These are phyloP conservation scores for Ephestia elutella DNA, from an alignment of 1,140 invertebrate species.

Conservation along the genomic window DNA sequence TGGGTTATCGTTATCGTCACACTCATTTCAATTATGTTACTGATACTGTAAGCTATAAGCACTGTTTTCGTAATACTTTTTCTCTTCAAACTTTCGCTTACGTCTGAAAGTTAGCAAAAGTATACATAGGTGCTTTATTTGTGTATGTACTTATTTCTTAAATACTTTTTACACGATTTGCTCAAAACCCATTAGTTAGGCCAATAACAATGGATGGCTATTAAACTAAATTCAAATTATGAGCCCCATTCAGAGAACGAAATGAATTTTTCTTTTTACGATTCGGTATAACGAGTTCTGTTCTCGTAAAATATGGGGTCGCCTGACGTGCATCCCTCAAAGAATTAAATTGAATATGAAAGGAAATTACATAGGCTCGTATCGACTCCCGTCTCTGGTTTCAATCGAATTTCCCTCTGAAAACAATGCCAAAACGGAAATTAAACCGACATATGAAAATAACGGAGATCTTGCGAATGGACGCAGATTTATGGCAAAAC, in stretches of 20 bases:
- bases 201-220: constrained; percentile 1
- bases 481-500: constrained; percentile 29
- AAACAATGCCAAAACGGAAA: constrained; percentile 63
- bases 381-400: constrained; percentile 46
- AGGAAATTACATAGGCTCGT: constrained; percentile 62
- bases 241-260: constrained; percentile 1
- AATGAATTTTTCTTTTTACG: constrained; percentile 37
- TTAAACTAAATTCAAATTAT: constrained; percentile 6
- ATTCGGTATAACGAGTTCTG: constrained; percentile 31
- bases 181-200: background rate
- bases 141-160: too few species aligned
- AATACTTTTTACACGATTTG: background rate
- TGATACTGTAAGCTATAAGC: background rate
- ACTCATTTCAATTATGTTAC: constrained; percentile 18
- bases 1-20: constrained; percentile 26
- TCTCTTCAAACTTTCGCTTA: too few species aligned
- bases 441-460: constrained; percentile 58
- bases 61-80: too few species aligned
- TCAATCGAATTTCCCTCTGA: constrained; percentile 55
- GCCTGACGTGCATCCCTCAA: constrained; percentile 37
- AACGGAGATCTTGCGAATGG: constrained; percentile 37
- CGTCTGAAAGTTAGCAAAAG: too few species aligned
- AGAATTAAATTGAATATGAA: constrained; percentile 58
- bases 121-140: too few species aligned
- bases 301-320: constrained; percentile 33